Conservation (phyloP, 2,113 vertebrate species). For the Aphyosemion australe region DNA sequence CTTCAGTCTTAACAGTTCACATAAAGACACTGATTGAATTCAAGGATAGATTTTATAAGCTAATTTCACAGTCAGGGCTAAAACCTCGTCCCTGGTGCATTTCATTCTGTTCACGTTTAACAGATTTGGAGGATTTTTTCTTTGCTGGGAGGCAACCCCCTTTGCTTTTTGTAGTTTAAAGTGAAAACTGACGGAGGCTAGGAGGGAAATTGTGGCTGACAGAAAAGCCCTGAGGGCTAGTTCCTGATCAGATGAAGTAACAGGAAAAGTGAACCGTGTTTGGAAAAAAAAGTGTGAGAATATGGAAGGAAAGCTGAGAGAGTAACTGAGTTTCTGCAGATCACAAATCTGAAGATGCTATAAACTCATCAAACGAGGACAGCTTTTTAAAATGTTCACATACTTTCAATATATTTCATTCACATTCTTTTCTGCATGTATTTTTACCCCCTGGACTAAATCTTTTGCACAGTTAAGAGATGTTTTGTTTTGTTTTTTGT, state of each 20-base stretch:
- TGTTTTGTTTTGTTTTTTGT: too few relatives aligned
- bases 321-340: constrained; percentile 13
- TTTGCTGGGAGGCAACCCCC: background rate
- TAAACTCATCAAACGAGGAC: background rate
- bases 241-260: constrained; percentile 38
- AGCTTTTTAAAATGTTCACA: too few relatives aligned
- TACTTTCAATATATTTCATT: too few relatives aligned
- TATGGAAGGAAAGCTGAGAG: constrained; percentile 21
- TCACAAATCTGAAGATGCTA: background rate
- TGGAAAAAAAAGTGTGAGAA: constrained; percentile 13
- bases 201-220: constrained; percentile 40
- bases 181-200: constrained; percentile 35
- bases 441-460: too few relatives aligned
- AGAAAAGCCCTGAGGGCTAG: constrained; percentile 34
- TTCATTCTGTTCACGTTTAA: constrained; percentile 22
- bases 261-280: constrained; percentile 14
- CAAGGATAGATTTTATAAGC: constrained; percentile 53
- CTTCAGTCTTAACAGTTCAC: constrained; percentile 49
- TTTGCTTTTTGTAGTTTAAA: constrained; percentile 31
- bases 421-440: too few relatives aligned
- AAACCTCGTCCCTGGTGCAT: constrained; percentile 34
- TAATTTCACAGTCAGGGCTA: constrained; percentile 30
- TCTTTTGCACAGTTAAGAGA: too few relatives aligned
- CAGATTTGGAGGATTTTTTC: constrained; percentile 7
- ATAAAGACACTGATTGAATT: constrained; percentile 49